A percentile compares a stretch with the other conserved stretches of the same genome.
These are phyloP conservation scores for Coturnix japonica DNA, from an alignment of 2,113 vertebrate species.

Conservation along the genomic window DNA sequence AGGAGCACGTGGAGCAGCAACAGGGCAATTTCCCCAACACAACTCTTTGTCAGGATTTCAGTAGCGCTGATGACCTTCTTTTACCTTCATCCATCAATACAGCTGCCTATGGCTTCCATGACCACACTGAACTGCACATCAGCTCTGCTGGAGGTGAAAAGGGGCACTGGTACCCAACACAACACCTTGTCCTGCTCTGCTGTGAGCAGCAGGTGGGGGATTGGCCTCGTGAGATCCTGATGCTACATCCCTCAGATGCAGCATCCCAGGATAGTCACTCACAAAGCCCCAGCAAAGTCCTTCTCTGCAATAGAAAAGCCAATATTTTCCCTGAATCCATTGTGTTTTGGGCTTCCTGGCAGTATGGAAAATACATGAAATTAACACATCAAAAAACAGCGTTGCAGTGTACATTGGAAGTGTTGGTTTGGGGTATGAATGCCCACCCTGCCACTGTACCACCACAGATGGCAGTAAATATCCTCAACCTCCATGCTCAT, in stretches of 20 bases:
- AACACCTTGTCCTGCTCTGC: background rate
- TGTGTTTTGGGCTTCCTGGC: background rate
- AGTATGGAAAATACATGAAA: background rate
- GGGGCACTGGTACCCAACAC: fast-evolving
- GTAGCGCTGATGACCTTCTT: background rate
- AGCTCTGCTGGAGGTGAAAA: background rate
- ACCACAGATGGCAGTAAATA: background rate
- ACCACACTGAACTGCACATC: background rate
- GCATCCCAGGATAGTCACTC: fast-evolving
- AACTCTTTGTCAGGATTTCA: background rate
- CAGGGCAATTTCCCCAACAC: fast-evolving
- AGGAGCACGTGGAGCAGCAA: background rate
- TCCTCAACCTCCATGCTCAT: background rate
- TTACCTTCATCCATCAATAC: background rate
- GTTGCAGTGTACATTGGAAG: fast-evolving
- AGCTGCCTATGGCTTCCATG: background rate
- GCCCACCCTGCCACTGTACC: background rate
- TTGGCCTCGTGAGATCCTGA: fast-evolving
- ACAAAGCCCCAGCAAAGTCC: background rate
- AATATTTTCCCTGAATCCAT: fast-evolving
- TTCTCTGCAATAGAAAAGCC: background rate
- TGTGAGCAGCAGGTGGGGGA: too few relatives aligned
- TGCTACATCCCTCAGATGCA: background rate
- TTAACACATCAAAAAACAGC: background rate
- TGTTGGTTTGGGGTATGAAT: background rate